Evolutionary conservation across 2,888 invertebrate genomes (phyloP).

Genomic region (Podabrus alpinus): DNA sequence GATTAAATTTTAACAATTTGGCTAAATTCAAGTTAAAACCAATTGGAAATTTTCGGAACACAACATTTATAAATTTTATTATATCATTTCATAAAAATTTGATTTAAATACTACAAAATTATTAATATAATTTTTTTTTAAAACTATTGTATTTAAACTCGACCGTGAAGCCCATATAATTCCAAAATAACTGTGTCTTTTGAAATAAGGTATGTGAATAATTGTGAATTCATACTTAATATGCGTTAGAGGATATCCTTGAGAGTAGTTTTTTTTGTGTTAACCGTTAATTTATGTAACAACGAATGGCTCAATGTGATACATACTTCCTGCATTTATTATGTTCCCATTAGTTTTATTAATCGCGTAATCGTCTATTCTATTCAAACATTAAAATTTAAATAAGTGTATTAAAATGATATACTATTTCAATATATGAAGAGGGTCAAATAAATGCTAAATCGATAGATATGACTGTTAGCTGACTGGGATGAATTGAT

Average conservation of each 20-base stretch:
- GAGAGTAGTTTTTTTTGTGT: constrained; percentile 18
- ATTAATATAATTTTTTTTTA: constrained; percentile 1
- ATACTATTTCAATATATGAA: not conserved
- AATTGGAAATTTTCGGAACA: not conserved
- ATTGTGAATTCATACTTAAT: constrained; percentile 17
- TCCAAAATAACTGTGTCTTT: constrained; percentile 22
- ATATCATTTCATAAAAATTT: not conserved
- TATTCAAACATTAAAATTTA: not conserved
- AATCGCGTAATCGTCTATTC: not conserved
- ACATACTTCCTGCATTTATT: constrained; percentile 16
- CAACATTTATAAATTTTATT: too few relatives aligned
- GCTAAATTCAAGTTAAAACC: not conserved
- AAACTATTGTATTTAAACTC: constrained; percentile 7
- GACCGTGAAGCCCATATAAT: constrained; percentile 9
- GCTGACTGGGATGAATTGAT: not conserved
- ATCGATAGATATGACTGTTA: not conserved
- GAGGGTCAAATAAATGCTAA: not conserved
- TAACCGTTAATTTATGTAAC: constrained; percentile 18
- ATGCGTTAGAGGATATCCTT: constrained; percentile 17
- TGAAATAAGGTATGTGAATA: constrained; percentile 16
- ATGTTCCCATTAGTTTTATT: constrained; percentile 11
- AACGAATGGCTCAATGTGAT: constrained; percentile 8
- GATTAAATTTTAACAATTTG: constrained; percentile 56
- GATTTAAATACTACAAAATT: not conserved
- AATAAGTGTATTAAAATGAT: not conserved